A percentile compares a stretch with the other conserved stretches of the same genome.
These are phyloP conservation scores for Tapirus indicus DNA, from an alignment of 2,797 vertebrate genomes.

Conservation along the genomic window DNA sequence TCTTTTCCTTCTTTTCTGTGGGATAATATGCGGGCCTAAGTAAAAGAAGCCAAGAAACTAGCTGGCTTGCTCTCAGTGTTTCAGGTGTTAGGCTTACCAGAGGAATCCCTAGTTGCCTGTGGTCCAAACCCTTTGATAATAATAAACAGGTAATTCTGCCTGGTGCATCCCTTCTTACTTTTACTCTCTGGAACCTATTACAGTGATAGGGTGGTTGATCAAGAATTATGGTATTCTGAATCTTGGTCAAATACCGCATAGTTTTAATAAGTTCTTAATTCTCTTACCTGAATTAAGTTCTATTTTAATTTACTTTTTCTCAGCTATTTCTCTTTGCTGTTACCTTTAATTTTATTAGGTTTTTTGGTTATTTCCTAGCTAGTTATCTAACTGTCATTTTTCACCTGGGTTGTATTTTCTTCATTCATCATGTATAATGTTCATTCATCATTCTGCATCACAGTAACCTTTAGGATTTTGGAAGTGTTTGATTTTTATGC, in stretches of 20 bases:
- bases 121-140: not conserved
- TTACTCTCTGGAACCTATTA: not conserved
- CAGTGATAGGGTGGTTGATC: not conserved
- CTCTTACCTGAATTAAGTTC: conserved; percentile 12
- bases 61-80: not conserved
- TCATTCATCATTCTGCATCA: not conserved
- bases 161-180: not conserved
- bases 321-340: not conserved
- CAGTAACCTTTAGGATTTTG: not conserved
- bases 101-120: not conserved
- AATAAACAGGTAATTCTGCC: not conserved
- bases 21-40: conserved; percentile 15
- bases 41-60: conserved; percentile 21
- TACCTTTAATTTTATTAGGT: conserved; percentile 2
- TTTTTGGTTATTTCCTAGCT: not conserved
- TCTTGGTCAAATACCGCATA: not conserved
- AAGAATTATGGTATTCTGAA: not conserved
- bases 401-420: conserved; percentile 27
- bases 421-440: not conserved
- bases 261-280: conserved; percentile 47
- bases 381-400: conserved; percentile 51
- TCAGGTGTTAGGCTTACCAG: not conserved
- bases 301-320: conserved; percentile 44
- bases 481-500: conserved; percentile 35
- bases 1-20: conserved; percentile 28